phyloP scores from a whole-genome alignment of 2,113 vertebrate species.

The Neodontobutis hainanensis region DNA sequence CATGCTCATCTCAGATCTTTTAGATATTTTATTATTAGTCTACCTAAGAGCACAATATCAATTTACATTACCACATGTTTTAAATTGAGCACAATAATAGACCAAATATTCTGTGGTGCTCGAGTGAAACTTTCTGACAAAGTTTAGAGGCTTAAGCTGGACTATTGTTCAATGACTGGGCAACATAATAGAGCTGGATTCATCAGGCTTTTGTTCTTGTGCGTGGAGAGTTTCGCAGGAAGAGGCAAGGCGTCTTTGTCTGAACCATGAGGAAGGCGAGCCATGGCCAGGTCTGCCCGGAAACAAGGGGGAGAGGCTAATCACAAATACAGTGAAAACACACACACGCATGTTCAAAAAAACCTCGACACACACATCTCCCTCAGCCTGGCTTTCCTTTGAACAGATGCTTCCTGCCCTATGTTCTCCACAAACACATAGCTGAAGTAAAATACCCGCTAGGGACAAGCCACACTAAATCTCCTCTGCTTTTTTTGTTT shows the following conservation, averaged over 20 bases:
- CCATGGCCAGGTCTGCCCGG: conserved; percentile 55
- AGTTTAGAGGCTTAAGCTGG: neutral
- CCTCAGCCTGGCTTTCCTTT: conserved; percentile 41
- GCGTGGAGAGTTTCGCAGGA: conserved; percentile 34
- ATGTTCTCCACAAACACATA: conserved; percentile 33
- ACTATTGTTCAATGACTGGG: neutral
- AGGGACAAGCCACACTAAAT: conserved; percentile 33
- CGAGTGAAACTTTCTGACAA: neutral
- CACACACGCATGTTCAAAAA: neutral
- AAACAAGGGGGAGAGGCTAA: conserved; percentile 41
- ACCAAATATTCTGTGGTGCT: too few species aligned
- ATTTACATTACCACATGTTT: too few species aligned
- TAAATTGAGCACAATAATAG: too few species aligned
- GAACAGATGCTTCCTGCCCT: conserved; percentile 76
- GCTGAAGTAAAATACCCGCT: conserved; percentile 26
- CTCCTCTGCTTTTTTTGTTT: conserved; percentile 50
- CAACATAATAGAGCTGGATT: neutral
- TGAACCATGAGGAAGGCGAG: conserved; percentile 52
- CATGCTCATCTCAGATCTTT: too few species aligned
- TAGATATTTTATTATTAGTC: too few species aligned
- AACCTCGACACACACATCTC: conserved; percentile 23
- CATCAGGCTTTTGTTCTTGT: conserved; percentile 15
- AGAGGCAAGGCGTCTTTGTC: conserved; percentile 51
- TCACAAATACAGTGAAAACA: conserved; percentile 15
- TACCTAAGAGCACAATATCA: too few species aligned